Conservation (phyloP, 2,113 vertebrate species). For the Cromileptes altivelis region DNA sequence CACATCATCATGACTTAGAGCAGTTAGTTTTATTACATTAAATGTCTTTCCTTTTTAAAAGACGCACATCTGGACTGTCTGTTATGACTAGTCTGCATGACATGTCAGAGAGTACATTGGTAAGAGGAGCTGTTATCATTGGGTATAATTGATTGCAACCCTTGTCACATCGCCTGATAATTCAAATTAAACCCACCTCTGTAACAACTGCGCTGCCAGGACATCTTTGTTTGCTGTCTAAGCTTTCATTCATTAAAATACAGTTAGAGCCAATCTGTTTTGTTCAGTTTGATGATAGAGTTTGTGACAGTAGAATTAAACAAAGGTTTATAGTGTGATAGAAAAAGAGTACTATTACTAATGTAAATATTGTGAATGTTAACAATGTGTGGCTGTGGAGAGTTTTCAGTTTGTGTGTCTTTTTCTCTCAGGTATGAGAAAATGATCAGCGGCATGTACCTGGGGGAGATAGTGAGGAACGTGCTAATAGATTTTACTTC, state of each 20-base stretch:
- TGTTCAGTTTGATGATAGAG: background rate
- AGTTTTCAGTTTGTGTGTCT: constrained; percentile 20
- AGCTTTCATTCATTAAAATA: background rate
- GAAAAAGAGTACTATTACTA: background rate
- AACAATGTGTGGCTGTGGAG: background rate
- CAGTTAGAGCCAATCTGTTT: background rate
- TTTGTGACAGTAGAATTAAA: background rate
- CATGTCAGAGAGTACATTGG: too few species aligned
- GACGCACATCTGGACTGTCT: background rate
- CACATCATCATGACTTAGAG: background rate
- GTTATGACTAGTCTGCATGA: background rate
- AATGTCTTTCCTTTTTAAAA: background rate
- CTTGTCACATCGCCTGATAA: background rate
- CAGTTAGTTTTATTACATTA: background rate
- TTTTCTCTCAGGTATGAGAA: constrained; percentile 91
- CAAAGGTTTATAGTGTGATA: background rate
- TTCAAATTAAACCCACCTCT: background rate
- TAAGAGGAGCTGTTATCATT: background rate
- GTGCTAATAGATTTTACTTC: constrained; percentile 94
- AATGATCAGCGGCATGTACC: constrained; percentile 99
- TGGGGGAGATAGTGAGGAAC: constrained; percentile 96
- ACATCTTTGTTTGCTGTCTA: background rate
- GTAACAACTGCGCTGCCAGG: background rate
- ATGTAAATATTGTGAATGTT: background rate
- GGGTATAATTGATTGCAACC: background rate